Evolutionary conservation across 2,888 invertebrate genomes (phyloP), one percentile per base, ranked within the genome.

Genomic region (Agapetus fuscipes): DNA sequence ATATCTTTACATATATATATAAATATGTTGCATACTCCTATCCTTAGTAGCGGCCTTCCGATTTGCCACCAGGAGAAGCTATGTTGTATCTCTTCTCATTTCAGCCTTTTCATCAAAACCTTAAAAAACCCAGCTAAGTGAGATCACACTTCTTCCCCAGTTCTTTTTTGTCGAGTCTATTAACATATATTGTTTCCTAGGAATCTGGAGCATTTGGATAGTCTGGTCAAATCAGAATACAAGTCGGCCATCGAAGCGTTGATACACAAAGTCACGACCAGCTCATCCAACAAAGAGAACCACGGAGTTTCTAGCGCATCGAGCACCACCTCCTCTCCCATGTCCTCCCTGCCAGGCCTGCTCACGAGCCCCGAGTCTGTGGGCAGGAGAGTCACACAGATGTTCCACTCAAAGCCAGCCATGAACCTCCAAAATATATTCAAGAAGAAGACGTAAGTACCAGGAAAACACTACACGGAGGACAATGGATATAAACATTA

Each of bases 341-440:
- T 30, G 2, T 37, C 49, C 16, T 53, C 58, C 2, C 52, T 55
- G 1, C 55, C 56, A 2, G 47, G 56, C 3, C 46, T 62, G 2
- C 60, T 60, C 3, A 52, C 65, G 0, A 68, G 66, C 2, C 65
- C 66, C 24, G 66, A 68, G 34, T 48, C 48, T 7, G 68, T 69
- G 2, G 67, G 67, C 34, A 49, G 70, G 5, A 49, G 69, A 2
- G 66, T 70, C 49, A 61, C 70, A 15, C 66, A 66, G 37, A 69
- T 70, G 52, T 67, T 70, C 55, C 63, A 66, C 13, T 65, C 66
- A 30, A 70, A 69, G 43, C 58, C 57, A 1, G 67, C 67, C 34
- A 69, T 68, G 54, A 66, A 68, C 46, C 45, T 70, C 28, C 69
- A 60, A 41, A 69, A 61, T 43, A 68, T 70, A 52, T 70, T 70